Conservation (phyloP, 2,113 vertebrate species). For the Gallinago undulata region DNA sequence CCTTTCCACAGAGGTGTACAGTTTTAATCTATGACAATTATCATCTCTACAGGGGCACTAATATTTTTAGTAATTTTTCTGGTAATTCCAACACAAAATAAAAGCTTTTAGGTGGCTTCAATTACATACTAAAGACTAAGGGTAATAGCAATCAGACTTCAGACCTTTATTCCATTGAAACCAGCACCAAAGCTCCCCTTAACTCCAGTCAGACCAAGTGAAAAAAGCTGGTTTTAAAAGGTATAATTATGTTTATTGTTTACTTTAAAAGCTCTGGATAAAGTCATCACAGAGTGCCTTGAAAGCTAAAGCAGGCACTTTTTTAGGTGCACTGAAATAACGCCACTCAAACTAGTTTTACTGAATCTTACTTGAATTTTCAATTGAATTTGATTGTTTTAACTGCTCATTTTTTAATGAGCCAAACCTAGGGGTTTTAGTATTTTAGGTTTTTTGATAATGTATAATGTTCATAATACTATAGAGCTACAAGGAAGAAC, state of each 20-base stretch:
- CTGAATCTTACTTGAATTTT: background rate
- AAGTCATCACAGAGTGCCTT: background rate
- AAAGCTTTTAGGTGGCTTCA: background rate
- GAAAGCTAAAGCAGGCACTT: background rate
- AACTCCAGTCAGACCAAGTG: background rate
- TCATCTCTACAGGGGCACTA: background rate
- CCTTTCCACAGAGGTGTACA: background rate
- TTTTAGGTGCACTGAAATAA: background rate
- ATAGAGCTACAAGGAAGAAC: background rate
- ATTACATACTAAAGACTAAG: background rate
- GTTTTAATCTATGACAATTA: background rate
- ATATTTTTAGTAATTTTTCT: background rate
- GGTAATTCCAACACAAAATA: background rate
- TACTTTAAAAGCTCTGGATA: background rate
- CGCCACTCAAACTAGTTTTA: background rate
- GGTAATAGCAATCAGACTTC: background rate
- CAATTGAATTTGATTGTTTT: background rate
- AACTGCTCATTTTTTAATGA: background rate
- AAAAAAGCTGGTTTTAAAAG: background rate
- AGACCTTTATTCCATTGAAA: background rate
- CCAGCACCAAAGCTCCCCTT: background rate
- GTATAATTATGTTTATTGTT: background rate
- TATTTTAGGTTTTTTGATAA: background rate
- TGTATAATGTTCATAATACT: background rate
- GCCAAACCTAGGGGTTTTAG: background rate